phyloP scores from a whole-genome alignment of 2,113 vertebrate genomes.

The Gymnarchus niloticus region DNA sequence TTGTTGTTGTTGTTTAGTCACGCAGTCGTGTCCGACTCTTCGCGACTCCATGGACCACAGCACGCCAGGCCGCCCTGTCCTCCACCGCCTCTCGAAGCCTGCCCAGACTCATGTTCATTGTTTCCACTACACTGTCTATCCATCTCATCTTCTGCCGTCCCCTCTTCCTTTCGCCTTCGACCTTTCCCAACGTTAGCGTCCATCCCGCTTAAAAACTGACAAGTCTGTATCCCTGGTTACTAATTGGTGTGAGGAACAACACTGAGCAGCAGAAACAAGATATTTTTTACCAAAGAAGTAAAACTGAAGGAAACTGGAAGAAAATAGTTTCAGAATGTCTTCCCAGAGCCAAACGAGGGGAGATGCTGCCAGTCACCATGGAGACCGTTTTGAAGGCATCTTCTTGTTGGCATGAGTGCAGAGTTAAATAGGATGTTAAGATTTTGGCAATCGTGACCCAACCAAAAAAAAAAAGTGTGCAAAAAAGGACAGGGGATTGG shows the following conservation, averaged over 20 bases:
- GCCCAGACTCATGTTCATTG: too few relatives aligned
- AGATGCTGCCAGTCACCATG: conserved; percentile 22
- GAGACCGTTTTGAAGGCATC: conserved; percentile 15
- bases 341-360: background rate
- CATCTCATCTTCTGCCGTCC: too few relatives aligned
- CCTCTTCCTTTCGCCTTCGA: too few relatives aligned
- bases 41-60: too few relatives aligned
- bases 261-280: background rate
- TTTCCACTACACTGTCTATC: too few relatives aligned
- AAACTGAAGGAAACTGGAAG: conserved; percentile 8
- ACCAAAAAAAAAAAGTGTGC: background rate
- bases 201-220: background rate
- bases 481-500: background rate
- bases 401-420: conserved; percentile 16
- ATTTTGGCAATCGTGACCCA: conserved; percentile 23
- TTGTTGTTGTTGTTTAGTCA: too few relatives aligned
- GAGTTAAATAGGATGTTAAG: conserved; percentile 19
- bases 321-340: conserved; percentile 13
- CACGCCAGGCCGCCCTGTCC: too few relatives aligned
- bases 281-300: background rate
- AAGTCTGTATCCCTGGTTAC: background rate
- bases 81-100: too few relatives aligned
- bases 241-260: background rate
- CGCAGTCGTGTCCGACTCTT: too few relatives aligned
- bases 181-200: too few relatives aligned